Conservation (phyloP, 2,888 invertebrate species). For the Erebia epiphron region DNA sequence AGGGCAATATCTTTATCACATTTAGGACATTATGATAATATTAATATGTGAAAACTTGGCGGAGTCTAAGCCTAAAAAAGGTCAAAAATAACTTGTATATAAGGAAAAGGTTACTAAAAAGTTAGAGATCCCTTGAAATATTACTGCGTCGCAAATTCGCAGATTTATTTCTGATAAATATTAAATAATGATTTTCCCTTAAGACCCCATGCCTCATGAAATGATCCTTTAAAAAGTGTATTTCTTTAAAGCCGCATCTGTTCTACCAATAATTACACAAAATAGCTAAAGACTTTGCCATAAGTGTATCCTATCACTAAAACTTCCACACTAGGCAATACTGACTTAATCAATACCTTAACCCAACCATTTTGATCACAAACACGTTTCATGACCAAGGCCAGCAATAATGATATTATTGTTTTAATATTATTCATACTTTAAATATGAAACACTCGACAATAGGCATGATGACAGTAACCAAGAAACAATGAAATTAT, state of each 20-base stretch:
- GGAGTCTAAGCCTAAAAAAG: background rate
- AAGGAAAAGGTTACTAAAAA: background rate
- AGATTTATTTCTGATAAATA: background rate
- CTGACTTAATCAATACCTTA: background rate
- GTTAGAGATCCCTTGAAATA: background rate
- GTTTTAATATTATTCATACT: conserved; percentile 27
- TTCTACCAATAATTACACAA: too few relatives aligned
- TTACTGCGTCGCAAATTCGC: background rate
- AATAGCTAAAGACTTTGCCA: too few relatives aligned
- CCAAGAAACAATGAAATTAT: too few relatives aligned
- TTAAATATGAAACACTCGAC: conserved; percentile 6
- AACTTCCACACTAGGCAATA: background rate
- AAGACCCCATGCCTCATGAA: background rate
- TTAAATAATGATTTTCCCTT: background rate
- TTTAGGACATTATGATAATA: too few relatives aligned
- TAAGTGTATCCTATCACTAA: background rate
- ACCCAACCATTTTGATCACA: conserved; percentile 18
- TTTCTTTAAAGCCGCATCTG: too few relatives aligned
- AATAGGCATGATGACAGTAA: too few relatives aligned
- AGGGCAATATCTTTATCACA: too few relatives aligned
- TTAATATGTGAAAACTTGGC: too few relatives aligned
- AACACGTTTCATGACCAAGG: conserved; percentile 34
- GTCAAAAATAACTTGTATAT: background rate
- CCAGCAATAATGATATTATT: conserved; percentile 26
- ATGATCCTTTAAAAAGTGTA: too few relatives aligned